A percentile compares a stretch with the other conserved stretches of the same genome.
Conservation (phyloP, 2,888 invertebrate species). For the Neoaliturus tenellus region DNA sequence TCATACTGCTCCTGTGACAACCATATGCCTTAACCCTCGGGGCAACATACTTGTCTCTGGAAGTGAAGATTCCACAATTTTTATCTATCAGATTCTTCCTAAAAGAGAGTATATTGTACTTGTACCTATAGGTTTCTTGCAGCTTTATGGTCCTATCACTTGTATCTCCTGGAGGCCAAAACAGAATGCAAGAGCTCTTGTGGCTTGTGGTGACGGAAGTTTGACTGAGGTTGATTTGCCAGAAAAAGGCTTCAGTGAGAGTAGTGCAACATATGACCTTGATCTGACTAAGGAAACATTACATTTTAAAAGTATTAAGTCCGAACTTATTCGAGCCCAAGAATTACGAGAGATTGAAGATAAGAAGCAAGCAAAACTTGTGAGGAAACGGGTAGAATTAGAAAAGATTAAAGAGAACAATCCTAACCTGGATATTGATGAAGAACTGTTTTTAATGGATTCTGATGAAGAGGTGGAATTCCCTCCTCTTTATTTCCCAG, state of each 20-base stretch:
- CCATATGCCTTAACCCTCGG: constrained; percentile 55
- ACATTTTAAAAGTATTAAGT: constrained; percentile 78
- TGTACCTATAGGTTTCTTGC: constrained; percentile 81
- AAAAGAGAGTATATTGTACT: constrained; percentile 70
- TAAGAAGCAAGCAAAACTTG: constrained; percentile 74
- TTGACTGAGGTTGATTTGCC: constrained; percentile 75
- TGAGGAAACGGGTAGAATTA: constrained; percentile 77
- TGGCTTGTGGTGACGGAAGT: constrained; percentile 77
- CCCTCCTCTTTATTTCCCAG: constrained; percentile 74
- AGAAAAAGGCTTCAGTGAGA: constrained; percentile 71
- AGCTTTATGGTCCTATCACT: constrained; percentile 78
- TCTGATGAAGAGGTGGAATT: constrained; percentile 76
- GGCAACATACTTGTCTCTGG: constrained; percentile 80
- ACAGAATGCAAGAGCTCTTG: constrained; percentile 72
- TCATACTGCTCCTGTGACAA: constrained; percentile 79
- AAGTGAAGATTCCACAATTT: constrained; percentile 75
- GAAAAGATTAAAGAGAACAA: constrained; percentile 76
- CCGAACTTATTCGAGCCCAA: constrained; percentile 77
- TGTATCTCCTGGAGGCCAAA: constrained; percentile 82
- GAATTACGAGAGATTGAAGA: constrained; percentile 76
- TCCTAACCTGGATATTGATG: constrained; percentile 78
- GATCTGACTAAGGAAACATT: constrained; percentile 70
- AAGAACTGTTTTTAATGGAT: constrained; percentile 77
- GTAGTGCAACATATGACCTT: constrained; percentile 73
- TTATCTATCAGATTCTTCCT: constrained; percentile 58